Evolutionary conservation across 2,797 vertebrate species (phyloP), one percentile per base, ranked within the genome.

Genomic region (Melanotaenia nigrans): DNA sequence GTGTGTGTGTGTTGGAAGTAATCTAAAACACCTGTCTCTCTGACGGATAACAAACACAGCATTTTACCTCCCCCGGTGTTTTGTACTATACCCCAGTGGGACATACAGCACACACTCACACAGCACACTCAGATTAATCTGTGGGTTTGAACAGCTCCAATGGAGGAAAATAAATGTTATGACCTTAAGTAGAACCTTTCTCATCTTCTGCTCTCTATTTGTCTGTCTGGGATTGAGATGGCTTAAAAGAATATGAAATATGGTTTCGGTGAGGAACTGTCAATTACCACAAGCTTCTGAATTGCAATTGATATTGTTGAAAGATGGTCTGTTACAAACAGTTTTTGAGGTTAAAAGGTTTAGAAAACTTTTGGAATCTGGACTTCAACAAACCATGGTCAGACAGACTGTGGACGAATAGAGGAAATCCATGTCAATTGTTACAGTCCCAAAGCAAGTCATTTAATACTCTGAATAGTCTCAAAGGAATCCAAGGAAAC

Each of bases 11-110:
- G 85, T 87, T 86, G 79, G 80, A 81, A 86, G 87, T 90, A 93
- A 90, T 92, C 88, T 88, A 83, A 91, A 92, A 90, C 92, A 92
- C 89, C 91, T 91, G 92, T 92, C 89, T 92, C 86, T 57, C 81
- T 94, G 94, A 95, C 93, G 92, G 92, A 93, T 94, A 92, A 94
- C 92, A 94, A 93, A 92, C 82, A 35, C 86, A 88, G 90, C 90
- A 81, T 91, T 94, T 93, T 92, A 88, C 90, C 86, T 89, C 89
- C 89, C 82, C 85, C 57, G 32, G 86, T 92, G 92, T 91, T 91
- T 84, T 87, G 77, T 85, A 88, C 89, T 77, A 84, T 77, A 89
- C 86, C 83, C 76, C 68, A 63, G 71, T 76, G 74, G 82, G 82
- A 86, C 32, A 49, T 56, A 63, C 47, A 59, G 42, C 61, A 42